These are phyloP conservation scores for Tipula confusa DNA, from an alignment of 2,888 invertebrate species.

Conservation along the genomic window DNA sequence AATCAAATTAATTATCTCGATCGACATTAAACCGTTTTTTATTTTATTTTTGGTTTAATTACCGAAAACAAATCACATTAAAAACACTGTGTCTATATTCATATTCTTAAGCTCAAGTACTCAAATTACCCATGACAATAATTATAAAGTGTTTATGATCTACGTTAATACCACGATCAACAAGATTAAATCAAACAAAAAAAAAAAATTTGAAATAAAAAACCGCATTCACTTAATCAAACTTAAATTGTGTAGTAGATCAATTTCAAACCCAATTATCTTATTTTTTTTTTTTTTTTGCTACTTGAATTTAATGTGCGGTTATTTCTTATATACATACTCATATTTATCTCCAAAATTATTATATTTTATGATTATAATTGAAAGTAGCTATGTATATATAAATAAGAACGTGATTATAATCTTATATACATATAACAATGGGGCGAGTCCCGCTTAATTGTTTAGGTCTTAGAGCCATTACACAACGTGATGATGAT, in stretches of 20 bases:
- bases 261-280: slow-evolving; percentile 20
- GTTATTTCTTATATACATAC: background rate
- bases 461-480: background rate
- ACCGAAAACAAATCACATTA: slow-evolving; percentile 4
- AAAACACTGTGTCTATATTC: background rate
- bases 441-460: slow-evolving; percentile 8
- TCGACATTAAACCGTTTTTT: background rate
- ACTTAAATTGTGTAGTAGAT: slow-evolving; percentile 25
- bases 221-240: slow-evolving; percentile 25
- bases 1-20: background rate
- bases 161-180: slow-evolving; percentile 12
- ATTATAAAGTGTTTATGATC: slow-evolving; percentile 25
- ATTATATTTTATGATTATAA: background rate
- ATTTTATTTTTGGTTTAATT: no score
- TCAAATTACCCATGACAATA: slow-evolving; percentile 20
- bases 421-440: background rate
- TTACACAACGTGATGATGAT: slow-evolving; percentile 12
- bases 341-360: slow-evolving; percentile 21
- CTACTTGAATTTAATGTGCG: slow-evolving; percentile 12
- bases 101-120: background rate
- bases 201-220: background rate
- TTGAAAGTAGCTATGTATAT: background rate
- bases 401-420: background rate
- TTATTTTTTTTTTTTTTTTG: background rate
- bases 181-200: slow-evolving; percentile 25